Conservation (phyloP, 1,140 invertebrate genomes). For the Arctopsyche grandis region DNA sequence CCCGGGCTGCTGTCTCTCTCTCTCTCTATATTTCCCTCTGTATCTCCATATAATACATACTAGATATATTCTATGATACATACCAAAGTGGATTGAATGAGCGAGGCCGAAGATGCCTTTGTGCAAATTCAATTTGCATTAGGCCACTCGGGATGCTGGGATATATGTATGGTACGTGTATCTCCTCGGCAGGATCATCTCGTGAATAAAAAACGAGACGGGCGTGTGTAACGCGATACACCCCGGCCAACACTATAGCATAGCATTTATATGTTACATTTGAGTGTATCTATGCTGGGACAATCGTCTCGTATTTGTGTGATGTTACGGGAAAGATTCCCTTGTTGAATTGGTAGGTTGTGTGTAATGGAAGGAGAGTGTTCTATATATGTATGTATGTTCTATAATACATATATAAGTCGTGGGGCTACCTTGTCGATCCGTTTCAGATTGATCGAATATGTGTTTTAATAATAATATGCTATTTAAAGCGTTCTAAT, state of each 20-base stretch:
- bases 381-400: too few species aligned
- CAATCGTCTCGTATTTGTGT: not conserved
- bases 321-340: not conserved
- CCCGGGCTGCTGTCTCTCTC: not conserved
- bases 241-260: too few species aligned
- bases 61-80: too few species aligned
- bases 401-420: too few species aligned
- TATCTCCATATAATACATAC: too few species aligned
- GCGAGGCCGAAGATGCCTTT: slow-evolving; percentile 25
- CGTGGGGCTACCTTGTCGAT: too few species aligned
- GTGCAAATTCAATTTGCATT: slow-evolving; percentile 40
- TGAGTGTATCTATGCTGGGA: not conserved
- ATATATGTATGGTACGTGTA: not conserved
- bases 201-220: slow-evolving; percentile 20
- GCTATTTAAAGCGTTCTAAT: too few species aligned
- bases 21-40: too few species aligned
- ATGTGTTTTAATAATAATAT: too few species aligned
- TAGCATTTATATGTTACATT: too few species aligned
- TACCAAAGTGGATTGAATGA: slow-evolving; percentile 28
- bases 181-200: not conserved
- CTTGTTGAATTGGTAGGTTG: not conserved
- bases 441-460: too few species aligned
- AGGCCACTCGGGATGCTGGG: not conserved
- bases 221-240: slow-evolving; percentile 8
- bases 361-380: too few species aligned